Evolutionary conservation across 2,113 vertebrate genomes (phyloP), one percentile per base, ranked within the genome.

Genomic region (Sterna hirundo): DNA sequence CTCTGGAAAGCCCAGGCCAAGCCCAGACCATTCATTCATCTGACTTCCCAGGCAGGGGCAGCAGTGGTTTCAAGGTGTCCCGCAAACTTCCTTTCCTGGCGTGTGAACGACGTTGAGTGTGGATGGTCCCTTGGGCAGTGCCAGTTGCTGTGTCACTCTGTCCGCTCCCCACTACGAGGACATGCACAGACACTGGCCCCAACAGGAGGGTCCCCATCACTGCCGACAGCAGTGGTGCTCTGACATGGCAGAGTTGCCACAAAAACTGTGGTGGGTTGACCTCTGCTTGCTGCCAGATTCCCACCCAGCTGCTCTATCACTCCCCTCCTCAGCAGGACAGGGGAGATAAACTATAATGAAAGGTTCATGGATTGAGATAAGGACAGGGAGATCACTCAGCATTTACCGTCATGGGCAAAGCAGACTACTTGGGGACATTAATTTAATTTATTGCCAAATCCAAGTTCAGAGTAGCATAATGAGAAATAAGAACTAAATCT

Each of bases 21-120:
- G 60, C 15, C 26, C 42, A 60, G 34, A 12, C 27, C 25, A 3
- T 26, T 51, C 47, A 20, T 20, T 52, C 60, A 55, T 11, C 18
- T 68, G 27, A 18, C 27, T 38, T 36, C 62, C 62, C 40, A 68
- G 51, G 40, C 11, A 30, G 38, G 32, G 38, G 17, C 17, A 54
- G 30, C 38, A 27, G n/a, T 15, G 29, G 36, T 17, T 19, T n/a
- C 9, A 5, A 68, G 40, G 26, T 46, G 19, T 26, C 51, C 25
- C 2, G 2, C 18, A 66, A 81, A 55, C 32, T 46, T 23, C 51
- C 30, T 23, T 46, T 22, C 32, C 40, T 66, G 32, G 25, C 0
- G 1, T 0, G 1, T 32, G 46, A 64, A 22, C 2, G 2, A 8
- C 14, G 34, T 7, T 7, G 5, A 29, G 47, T 54, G 36, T 1